Evolutionary conservation across 1,140 invertebrate species (phyloP), one percentile per base, ranked within the genome.

Genomic region (Oncopodura yosiiana): DNA sequence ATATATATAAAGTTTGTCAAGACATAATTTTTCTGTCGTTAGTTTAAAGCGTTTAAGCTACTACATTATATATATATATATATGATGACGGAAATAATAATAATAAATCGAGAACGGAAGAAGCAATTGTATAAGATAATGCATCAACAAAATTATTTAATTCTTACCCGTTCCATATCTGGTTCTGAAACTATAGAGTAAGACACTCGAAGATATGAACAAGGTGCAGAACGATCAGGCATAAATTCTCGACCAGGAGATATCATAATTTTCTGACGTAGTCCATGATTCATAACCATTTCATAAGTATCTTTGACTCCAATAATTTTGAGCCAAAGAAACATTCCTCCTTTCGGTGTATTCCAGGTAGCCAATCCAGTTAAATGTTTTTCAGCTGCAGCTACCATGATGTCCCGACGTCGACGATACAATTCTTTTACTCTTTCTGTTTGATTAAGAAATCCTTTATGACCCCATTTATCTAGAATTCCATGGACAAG

Each of bases 281-380:
- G 63, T 11, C 78, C 81, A 58, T 77, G 68, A 49, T 79, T 73
- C 73, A 79, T 77, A 2, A 87, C 77, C 77, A 88, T 80, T 54
- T 81, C 77, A 69, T 80, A 81, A 3, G 83, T 81, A 64, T 87
- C 83, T 0, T 74, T 67, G 0, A 87, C 71, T 5, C 75, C 79
- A 9, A 69, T 71, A 1, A 86, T 74, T 66, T 80, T 78, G 11
- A 87, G 74, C 85, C 86, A 88, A 11, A 86, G 70, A 69, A 86
- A 87, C 74, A 88, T 81, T 1, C 86, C 85, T 14, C 79, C 84
- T 1, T 68, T 67, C 0, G 86, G 84, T 29, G 75, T 62, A 5
- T 69, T 64, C 77, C 83, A 86, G 36, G 83, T 78, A 3, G 75
- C 83, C 2, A 86, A 67, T 30, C 76, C 79, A 64, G 57, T 69